Evolutionary conservation across 2,113 vertebrate genomes (phyloP).

Genomic region (Herpailurus yagouaroundi): DNA sequence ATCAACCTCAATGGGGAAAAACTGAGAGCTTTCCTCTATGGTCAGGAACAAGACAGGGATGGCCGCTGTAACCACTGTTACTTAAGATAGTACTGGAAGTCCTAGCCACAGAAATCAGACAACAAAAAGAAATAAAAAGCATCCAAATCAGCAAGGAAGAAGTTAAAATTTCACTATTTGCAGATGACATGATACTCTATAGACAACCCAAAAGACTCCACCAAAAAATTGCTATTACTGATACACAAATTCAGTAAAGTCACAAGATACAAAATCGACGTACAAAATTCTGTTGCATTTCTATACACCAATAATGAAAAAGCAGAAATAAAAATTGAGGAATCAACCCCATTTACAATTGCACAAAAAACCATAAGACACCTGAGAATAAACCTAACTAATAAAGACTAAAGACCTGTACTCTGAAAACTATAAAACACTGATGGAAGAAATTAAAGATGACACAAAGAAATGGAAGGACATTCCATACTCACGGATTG

Average conservation of each 20-base stretch:
- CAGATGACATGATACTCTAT: background rate
- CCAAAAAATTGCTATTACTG: background rate
- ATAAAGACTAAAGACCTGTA: background rate
- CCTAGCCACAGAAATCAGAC: background rate
- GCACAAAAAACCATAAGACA: background rate
- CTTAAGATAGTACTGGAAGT: background rate
- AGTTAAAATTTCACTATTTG: background rate
- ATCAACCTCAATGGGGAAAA: background rate
- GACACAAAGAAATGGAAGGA: background rate
- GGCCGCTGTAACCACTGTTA: background rate
- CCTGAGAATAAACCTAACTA: background rate
- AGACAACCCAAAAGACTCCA: background rate
- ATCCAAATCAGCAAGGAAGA: background rate
- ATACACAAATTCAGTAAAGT: background rate
- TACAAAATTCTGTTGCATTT: background rate
- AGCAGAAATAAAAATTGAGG: background rate
- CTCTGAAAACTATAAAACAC: background rate
- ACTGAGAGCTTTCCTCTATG: background rate
- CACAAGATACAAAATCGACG: background rate
- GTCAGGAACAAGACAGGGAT: background rate
- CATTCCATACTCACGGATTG: background rate
- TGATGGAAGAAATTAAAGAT: background rate
- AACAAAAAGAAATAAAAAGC: background rate
- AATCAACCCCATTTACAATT: background rate
- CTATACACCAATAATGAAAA: background rate